These are phyloP conservation scores for Melieria crassipennis DNA, from an alignment of 2,888 invertebrate genomes.

Conservation along the genomic window DNA sequence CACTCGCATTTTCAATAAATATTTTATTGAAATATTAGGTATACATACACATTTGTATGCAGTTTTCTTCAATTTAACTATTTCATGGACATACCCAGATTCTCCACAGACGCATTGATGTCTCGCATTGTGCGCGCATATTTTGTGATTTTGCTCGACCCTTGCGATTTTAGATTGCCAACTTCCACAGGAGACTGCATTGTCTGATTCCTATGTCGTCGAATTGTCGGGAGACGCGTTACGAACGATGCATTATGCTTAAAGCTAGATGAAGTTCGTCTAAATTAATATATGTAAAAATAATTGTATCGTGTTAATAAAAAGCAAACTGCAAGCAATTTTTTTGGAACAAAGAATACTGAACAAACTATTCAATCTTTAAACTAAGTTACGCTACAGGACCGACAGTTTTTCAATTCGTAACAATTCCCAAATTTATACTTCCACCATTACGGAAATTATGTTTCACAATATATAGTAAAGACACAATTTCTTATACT, in stretches of 20 bases:
- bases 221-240: slow-evolving; percentile 87
- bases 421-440: no score
- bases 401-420: no score
- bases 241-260: slow-evolving; percentile 95
- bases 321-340: no score
- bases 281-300: slow-evolving; percentile 50
- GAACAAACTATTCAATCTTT: no score
- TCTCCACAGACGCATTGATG: slow-evolving; percentile 79
- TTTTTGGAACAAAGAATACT: no score
- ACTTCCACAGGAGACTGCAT: slow-evolving; percentile 75
- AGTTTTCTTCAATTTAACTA: no score
- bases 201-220: slow-evolving; percentile 82
- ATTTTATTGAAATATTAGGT: no score
- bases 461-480: not conserved
- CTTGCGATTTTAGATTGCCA: slow-evolving; percentile 54
- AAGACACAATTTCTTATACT: slow-evolving; percentile 10
- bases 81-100: slow-evolving; percentile 71
- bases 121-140: slow-evolving; percentile 74
- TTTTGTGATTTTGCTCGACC: slow-evolving; percentile 61
- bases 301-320: no score
- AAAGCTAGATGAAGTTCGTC: slow-evolving; percentile 83
- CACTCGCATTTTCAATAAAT: no score
- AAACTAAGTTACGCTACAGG: no score
- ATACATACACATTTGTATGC: no score
- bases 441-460: no score